Percentiles rank a stretch among this genome's conserved stretches.
Conservation (phyloP, 2,113 vertebrate genomes). For the Nymphicus hollandicus region DNA sequence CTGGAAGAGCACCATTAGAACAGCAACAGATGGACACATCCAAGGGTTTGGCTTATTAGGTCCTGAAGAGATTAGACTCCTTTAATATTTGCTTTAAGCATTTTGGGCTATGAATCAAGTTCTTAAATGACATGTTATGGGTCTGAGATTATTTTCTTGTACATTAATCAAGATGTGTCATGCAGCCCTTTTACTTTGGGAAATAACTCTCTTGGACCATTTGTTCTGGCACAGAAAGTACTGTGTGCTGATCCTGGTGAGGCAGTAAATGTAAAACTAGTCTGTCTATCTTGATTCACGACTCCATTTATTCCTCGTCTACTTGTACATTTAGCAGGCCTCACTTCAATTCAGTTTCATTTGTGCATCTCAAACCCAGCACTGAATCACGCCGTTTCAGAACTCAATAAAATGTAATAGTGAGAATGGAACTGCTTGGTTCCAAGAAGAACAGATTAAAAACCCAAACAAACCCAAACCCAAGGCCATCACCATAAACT, state of each 20-base stretch:
- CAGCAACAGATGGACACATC: not conserved
- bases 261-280: not conserved
- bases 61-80: not conserved
- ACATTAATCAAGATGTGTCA: not conserved
- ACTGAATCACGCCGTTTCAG: not conserved
- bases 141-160: not conserved
- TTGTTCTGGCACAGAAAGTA: not conserved
- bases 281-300: conserved; percentile 23
- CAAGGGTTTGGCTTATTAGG: not conserved
- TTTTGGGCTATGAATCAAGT: not conserved
- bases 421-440: not conserved
- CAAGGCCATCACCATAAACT: not conserved
- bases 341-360: not conserved
- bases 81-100: not conserved
- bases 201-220: not conserved
- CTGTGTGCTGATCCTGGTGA: not conserved
- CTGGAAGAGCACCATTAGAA: not conserved
- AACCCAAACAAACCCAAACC: not conserved
- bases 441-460: not conserved
- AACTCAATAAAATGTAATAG: not conserved
- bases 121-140: not conserved
- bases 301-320: not conserved
- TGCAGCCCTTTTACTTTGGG: not conserved
- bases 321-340: not conserved
- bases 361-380: not conserved